A percentile compares a stretch with the other conserved stretches of the same genome.
phyloP scores from a whole-genome alignment of 2,797 vertebrate genomes.

The Artibeus jamaicensis region DNA sequence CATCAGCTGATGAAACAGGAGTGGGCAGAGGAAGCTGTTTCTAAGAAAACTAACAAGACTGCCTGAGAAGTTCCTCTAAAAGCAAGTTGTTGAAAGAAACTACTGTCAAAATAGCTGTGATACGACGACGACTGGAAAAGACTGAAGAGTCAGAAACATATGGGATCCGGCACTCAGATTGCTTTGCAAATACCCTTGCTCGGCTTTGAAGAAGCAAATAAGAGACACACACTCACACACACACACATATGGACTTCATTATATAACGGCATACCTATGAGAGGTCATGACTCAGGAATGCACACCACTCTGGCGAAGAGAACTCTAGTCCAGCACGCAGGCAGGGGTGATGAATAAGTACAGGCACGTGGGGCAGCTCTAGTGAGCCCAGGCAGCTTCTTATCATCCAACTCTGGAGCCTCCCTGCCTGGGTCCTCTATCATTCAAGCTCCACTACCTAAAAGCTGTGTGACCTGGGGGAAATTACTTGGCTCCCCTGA shows the following conservation, averaged over 20 bases:
- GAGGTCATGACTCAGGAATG: background rate
- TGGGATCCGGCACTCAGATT: background rate
- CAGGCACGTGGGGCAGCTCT: background rate
- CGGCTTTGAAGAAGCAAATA: background rate
- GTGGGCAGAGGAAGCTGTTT: background rate
- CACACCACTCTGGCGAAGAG: background rate
- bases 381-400: background rate
- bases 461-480: background rate
- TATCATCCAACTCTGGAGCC: background rate
- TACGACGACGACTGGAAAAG: background rate
- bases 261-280: background rate
- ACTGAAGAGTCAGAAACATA: background rate
- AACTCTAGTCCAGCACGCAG: background rate
- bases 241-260: background rate
- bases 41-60: constrained; percentile 28
- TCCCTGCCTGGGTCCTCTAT: background rate
- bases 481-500: background rate
- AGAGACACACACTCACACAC: background rate
- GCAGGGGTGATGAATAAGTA: background rate
- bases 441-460: background rate
- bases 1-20: background rate
- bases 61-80: background rate
- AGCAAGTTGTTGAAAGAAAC: constrained; percentile 3
- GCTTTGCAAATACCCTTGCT: constrained; percentile 28
- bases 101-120: background rate